Evolutionary conservation across 2,888 invertebrate genomes (phyloP).

Genomic region (Agapetus fuscipes): DNA sequence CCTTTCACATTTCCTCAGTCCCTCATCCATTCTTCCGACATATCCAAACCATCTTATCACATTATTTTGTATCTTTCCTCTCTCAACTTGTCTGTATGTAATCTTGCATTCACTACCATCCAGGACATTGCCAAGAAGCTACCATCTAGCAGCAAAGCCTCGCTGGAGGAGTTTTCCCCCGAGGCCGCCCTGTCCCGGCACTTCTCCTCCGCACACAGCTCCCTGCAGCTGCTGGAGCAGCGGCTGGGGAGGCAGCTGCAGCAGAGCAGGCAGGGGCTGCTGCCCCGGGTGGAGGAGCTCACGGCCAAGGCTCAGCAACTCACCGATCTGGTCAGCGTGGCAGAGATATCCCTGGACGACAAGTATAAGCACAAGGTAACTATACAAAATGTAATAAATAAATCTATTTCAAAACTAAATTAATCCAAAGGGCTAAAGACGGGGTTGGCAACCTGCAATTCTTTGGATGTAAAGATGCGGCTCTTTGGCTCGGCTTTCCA

Average conservation of each 20-base stretch:
- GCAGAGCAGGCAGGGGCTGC: not conserved
- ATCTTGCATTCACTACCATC: too few species aligned
- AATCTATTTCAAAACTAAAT: not conserved
- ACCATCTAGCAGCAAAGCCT: not conserved
- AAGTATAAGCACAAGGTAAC: conserved; percentile 1
- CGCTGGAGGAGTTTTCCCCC: not conserved
- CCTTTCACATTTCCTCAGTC: too few species aligned
- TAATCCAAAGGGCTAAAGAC: too few species aligned
- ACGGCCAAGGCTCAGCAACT: not conserved
- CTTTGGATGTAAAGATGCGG: too few species aligned
- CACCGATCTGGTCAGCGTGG: not conserved
- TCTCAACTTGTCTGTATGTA: too few species aligned
- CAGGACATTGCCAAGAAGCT: too few species aligned
- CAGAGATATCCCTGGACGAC: not conserved
- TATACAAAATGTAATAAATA: not conserved
- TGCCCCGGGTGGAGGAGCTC: not conserved
- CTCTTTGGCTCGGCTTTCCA: too few species aligned
- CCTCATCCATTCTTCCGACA: too few species aligned
- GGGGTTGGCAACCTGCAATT: too few species aligned
- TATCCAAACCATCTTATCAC: too few species aligned
- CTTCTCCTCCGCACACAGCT: conserved; percentile 3
- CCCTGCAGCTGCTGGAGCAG: conserved; percentile 2
- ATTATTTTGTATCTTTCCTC: too few species aligned
- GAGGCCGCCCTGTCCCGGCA: conserved; percentile 1
- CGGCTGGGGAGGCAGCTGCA: not conserved